Base-by-base conservation (phyloP, 2,888 invertebrate species). In the Allacma fusca region DNA sequence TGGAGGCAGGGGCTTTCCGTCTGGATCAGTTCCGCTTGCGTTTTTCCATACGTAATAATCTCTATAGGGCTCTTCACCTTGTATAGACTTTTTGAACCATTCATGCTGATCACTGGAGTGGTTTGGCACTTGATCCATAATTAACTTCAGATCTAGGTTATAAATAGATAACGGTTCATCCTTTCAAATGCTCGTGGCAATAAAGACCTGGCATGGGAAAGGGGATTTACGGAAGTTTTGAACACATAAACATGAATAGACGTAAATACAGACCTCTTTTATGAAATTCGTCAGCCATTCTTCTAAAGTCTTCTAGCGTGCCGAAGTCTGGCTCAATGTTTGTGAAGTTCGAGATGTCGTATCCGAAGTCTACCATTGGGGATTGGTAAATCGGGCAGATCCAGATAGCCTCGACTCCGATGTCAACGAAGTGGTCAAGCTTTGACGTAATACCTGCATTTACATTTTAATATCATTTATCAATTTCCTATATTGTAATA, bases 341-440 rank as follows among this genome's bases (percentile, higher is more conserved):
- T 75, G 88, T 90, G 86, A 92, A 95, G 87, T 95, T 90, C 29
- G 92, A 91, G 83, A 96, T 92, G 85, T 96, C 96, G 84, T 96
- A 96, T 0, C 95, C 95, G 85, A 93, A 93, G 87, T 96, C 95
- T 0, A 90, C 89, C 92, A 94, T 93, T 0, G 95, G 95, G 0
- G 94, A 94, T 76, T 89, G 88, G 87, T 91, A 94, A 84, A 96
- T 92, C 0, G 96, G 95, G 0, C 94, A 94, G 77, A 96, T 87
- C 94, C 95, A 95, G 75, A 94, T 89, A 0, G 92, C 92, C 9
- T 90, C 91, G 0, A 95, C 89, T 0, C 93, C 93, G 0, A 92
- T 87, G 7, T 92, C 91, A 43, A 88, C 88, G 29, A 94, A 23
- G 28, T 76, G 26, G 50, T 80, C 85, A 77, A 89, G 84, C 77